Conservation (phyloP, 2,888 invertebrate species). For the Tryphoninae sp. region DNA sequence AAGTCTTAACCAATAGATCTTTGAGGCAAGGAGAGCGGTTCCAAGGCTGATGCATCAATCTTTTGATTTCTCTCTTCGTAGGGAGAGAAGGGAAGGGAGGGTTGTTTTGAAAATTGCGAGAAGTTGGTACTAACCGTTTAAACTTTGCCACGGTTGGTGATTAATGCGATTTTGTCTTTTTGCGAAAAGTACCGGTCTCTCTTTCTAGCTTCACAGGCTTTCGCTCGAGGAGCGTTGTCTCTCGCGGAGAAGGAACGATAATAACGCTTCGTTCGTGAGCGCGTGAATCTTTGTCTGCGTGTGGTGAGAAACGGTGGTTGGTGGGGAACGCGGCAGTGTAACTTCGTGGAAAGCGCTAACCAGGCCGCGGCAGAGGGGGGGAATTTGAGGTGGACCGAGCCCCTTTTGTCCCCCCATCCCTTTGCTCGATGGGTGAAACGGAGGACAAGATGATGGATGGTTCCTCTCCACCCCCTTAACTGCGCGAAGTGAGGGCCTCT, state of each 20-base stretch:
- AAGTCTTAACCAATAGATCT: not conserved
- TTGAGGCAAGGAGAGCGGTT: not conserved
- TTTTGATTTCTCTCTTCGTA: slow-evolving; percentile 26
- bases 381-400: slow-evolving; percentile 68
- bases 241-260: slow-evolving; percentile 72
- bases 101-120: slow-evolving; percentile 32
- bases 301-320: slow-evolving; percentile 40
- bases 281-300: slow-evolving; percentile 13
- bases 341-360: slow-evolving; percentile 57
- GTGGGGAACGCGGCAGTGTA: slow-evolving; percentile 47
- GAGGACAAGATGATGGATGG: slow-evolving; percentile 80
- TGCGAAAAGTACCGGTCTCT: slow-evolving; percentile 65
- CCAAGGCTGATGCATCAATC: slow-evolving; percentile 12
- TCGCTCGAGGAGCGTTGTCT: slow-evolving; percentile 68
- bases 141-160: slow-evolving; percentile 55
- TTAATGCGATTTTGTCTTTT: slow-evolving; percentile 61
- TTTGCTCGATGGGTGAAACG: slow-evolving; percentile 67
- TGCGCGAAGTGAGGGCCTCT: slow-evolving; percentile 76
- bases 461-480: slow-evolving; percentile 72
- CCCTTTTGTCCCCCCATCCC: slow-evolving; percentile 57
- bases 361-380: slow-evolving; percentile 61
- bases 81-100: too few relatives aligned
- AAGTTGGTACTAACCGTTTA: slow-evolving; percentile 44
- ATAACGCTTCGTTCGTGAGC: slow-evolving; percentile 13
- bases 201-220: slow-evolving; percentile 47